Evolutionary conservation across 2,113 vertebrate species (phyloP).

Genomic region (Notothenia coriiceps): DNA sequence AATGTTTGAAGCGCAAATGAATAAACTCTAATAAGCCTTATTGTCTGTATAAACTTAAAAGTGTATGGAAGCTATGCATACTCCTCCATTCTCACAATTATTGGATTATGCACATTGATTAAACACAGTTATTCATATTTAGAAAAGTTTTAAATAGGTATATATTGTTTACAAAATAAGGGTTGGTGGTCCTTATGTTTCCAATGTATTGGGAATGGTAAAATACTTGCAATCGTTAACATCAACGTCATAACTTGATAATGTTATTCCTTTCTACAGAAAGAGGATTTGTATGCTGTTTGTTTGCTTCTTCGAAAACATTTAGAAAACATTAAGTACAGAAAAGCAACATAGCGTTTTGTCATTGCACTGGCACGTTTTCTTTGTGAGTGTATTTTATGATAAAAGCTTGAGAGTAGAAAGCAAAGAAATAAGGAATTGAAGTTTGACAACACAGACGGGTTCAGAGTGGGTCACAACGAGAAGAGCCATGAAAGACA

Average conservation of each 20-base stretch:
- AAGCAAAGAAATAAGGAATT: slow-evolving; percentile 23
- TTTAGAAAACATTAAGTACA: slow-evolving; percentile 21
- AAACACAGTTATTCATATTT: background rate
- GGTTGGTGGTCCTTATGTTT: background rate
- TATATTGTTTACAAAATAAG: background rate
- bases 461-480: slow-evolving; percentile 28
- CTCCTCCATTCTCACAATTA: background rate
- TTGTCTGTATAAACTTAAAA: slow-evolving; percentile 29
- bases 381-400: background rate
- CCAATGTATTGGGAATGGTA: background rate
- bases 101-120: background rate
- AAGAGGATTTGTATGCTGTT: slow-evolving; percentile 11
- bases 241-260: background rate
- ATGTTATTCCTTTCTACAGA: slow-evolving; percentile 1
- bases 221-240: background rate
- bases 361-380: background rate
- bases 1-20: slow-evolving; percentile 46
- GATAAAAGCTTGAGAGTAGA: slow-evolving; percentile 16
- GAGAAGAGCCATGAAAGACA: slow-evolving; percentile 60
- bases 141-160: too few species aligned
- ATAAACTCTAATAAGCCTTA: slow-evolving; percentile 2
- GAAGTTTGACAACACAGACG: slow-evolving; percentile 14
- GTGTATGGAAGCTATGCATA: slow-evolving; percentile 27
- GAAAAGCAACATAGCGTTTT: slow-evolving; percentile 7
- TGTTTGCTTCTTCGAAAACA: slow-evolving; percentile 21